Percentiles rank a stretch among this genome's conserved stretches.
These are phyloP conservation scores for Radopholus similis DNA, from an alignment of 1,140 invertebrate species.

Conservation along the genomic window DNA sequence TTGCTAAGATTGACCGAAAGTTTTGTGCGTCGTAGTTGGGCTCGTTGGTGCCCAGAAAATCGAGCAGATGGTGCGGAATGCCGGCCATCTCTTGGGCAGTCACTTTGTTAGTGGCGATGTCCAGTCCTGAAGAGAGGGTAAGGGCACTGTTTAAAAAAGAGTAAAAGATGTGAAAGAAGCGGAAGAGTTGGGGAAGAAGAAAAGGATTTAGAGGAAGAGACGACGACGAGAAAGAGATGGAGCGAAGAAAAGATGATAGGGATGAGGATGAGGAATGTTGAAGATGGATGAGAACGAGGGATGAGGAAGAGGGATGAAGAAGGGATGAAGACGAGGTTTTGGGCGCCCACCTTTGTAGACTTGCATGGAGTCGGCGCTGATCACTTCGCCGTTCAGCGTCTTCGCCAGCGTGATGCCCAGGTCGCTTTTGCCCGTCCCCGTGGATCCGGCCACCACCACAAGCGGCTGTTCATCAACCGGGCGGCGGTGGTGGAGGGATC, in stretches of 20 bases:
- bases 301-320: too few relatives aligned
- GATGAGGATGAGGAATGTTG: neutral
- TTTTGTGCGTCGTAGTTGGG: constrained; percentile 77
- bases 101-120: constrained; percentile 94
- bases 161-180: constrained; percentile 77
- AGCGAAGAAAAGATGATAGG: neutral
- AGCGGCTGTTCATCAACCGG: too few relatives aligned
- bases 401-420: constrained; percentile 82
- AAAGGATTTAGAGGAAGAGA: neutral
- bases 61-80: constrained; percentile 82
- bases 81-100: constrained; percentile 72
- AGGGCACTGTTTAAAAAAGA: constrained; percentile 78
- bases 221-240: constrained; percentile 4
- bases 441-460: constrained; percentile 77
- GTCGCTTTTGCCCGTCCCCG: constrained; percentile 93
- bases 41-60: constrained; percentile 74
- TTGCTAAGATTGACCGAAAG: too few relatives aligned
- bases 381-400: constrained; percentile 85
- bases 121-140: constrained; percentile 64
- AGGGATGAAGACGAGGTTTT: too few relatives aligned
- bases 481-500: too few relatives aligned
- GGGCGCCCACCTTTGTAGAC: constrained; percentile 66
- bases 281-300: constrained; percentile 5
- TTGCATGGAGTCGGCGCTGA: constrained; percentile 99
- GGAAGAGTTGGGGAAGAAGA: constrained; percentile 33